Evolutionary conservation across 64 coral and sea anemone genomes (phyloP), one percentile per base, ranked within the genome.

Genomic region (Stichodactyla mertensii): DNA sequence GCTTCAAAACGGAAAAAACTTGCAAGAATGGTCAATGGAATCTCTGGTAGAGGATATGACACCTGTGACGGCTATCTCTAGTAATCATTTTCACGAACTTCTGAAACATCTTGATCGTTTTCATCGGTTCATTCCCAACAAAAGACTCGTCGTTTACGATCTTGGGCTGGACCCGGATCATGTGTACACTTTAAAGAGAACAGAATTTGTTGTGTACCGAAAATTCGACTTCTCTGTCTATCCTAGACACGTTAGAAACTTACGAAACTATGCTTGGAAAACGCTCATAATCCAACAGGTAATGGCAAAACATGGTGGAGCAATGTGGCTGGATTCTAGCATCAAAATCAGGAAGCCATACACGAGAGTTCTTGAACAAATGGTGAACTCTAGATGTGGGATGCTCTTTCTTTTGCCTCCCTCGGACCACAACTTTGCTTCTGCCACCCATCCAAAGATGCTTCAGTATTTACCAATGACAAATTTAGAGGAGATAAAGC

Each of bases 251-350:
- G 87, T 93, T 14, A 27, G 55, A 80, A 89, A 89, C 28, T 61
- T 93, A 11, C 45, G 58, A 11, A 86, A 24, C 6, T 93, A 93
- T 52, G 87, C 92, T 67, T 93, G 92, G 92, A 93, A 93, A 80
- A 9, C 61, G 19, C 55, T 93, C 27, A 57, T 93, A 3, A 82
- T 93, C 23, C 87, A 89, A 28, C 16, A 82, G 62, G 16, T 81
- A n/a, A 52, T 93, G 19, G 55, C 61, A 0, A 83, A 93, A 52
- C 89, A 64, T 55, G 92, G 83, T 4, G 92, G 92, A n/a, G 87
- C 60, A 9, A 27, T 93, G 51, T 89, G 92, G 83, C 22, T 89
- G 14, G 92, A 93, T 51, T 84, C 87, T 9, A 89, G 69, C 10
- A 78, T 93, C 0, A 71, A 62, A 14, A 80, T 93, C 82, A 61